These are phyloP conservation scores for Solea solea DNA, from an alignment of 2,113 vertebrate genomes.

Conservation along the genomic window DNA sequence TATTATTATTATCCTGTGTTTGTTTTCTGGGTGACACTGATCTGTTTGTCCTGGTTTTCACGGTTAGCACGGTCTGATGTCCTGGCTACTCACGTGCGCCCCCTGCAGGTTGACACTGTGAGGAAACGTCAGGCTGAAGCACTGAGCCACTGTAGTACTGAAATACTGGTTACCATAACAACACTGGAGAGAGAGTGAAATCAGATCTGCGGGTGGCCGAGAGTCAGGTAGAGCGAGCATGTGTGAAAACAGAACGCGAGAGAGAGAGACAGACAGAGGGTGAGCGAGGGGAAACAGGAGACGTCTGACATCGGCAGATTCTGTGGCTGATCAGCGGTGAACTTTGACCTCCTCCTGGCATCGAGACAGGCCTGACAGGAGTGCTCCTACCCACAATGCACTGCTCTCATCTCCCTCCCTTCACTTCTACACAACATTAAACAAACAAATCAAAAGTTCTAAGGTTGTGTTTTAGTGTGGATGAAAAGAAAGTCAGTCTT, in stretches of 20 bases:
- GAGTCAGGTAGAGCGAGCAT: slow-evolving; percentile 26
- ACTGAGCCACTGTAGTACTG: background rate
- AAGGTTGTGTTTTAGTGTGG: no score
- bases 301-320: slow-evolving; percentile 58
- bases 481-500: no score
- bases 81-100: background rate
- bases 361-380: slow-evolving; percentile 41
- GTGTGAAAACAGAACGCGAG: slow-evolving; percentile 36
- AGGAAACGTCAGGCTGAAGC: background rate
- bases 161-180: slow-evolving; percentile 58
- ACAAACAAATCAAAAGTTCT: no score
- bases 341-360: slow-evolving; percentile 40
- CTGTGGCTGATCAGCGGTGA: slow-evolving; percentile 42
- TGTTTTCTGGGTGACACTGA: no score
- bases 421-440: no score
- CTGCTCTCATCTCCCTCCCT: background rate
- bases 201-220: slow-evolving; percentile 16
- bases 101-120: background rate
- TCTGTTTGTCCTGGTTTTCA: no score
- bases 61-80: no score
- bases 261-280: slow-evolving; percentile 20
- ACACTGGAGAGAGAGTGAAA: slow-evolving; percentile 39
- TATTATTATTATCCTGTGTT: no score
- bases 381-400: slow-evolving; percentile 38
- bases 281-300: slow-evolving; percentile 9